Conservation (phyloP, 2,797 vertebrate species). For the Kryptolebias ocellatus region DNA sequence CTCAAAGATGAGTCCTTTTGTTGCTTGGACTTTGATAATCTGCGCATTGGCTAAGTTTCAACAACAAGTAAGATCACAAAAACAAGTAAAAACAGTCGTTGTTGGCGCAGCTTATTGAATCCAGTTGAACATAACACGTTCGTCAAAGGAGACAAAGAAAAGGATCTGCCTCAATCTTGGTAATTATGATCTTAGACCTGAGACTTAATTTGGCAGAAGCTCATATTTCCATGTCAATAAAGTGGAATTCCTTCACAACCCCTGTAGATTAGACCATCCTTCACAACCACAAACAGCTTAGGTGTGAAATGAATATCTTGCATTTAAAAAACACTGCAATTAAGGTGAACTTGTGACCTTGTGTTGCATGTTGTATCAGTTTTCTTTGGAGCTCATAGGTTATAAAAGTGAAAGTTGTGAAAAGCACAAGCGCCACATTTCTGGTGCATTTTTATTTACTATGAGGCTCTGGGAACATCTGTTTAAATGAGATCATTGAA, state of each 20-base stretch:
- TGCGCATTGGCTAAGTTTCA: no score
- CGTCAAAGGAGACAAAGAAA: constrained; percentile 24
- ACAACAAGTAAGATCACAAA: no score
- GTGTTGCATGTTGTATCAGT: constrained; percentile 1
- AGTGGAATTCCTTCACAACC: constrained; percentile 38
- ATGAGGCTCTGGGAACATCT: constrained; percentile 33
- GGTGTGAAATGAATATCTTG: constrained; percentile 5
- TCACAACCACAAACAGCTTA: constrained; percentile 23
- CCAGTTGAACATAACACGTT: background rate
- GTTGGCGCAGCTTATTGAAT: constrained; percentile 24
- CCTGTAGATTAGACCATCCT: constrained; percentile 13
- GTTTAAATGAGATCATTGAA: constrained; percentile 25
- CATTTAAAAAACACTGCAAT: background rate
- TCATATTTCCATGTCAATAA: constrained; percentile 57
- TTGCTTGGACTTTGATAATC: no score
- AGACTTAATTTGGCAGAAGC: constrained; percentile 54
- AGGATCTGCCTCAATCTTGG: constrained; percentile 26
- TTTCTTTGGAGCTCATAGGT: constrained; percentile 16
- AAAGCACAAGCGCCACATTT: constrained; percentile 2
- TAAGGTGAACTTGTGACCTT: constrained; percentile 2
- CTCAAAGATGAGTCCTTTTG: no score
- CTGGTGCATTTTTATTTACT: constrained; percentile 10
- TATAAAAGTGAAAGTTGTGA: background rate
- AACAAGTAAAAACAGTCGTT: background rate
- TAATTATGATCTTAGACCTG: constrained; percentile 12